Conservation (phyloP, 1,140 invertebrate species). For the Caenorhabditis tropicalis region DNA sequence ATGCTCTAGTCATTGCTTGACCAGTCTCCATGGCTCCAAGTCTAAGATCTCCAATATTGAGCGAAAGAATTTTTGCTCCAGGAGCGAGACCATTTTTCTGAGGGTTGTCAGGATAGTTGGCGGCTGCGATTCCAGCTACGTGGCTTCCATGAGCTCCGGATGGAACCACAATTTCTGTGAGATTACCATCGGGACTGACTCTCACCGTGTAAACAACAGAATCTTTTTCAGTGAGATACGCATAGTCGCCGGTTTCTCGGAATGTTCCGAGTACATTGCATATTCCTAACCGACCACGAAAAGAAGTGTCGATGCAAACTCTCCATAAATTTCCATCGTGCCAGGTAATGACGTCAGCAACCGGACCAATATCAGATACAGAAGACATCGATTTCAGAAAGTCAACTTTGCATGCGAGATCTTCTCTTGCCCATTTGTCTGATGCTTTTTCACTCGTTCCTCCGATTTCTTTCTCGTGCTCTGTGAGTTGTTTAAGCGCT, state of each 20-base stretch:
- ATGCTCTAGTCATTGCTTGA: conserved; percentile 84
- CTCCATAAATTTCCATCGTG: conserved; percentile 85
- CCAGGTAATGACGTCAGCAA: conserved; percentile 91
- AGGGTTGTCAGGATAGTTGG: conserved; percentile 86
- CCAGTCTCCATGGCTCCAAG: conserved; percentile 94
- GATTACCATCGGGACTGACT: conserved; percentile 77
- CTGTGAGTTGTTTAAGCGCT: conserved; percentile 67
- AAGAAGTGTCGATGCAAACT: conserved; percentile 86
- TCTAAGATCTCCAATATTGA: conserved; percentile 88
- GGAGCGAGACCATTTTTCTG: conserved; percentile 93
- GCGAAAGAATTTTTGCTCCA: conserved; percentile 86
- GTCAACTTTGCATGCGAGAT: conserved; percentile 86
- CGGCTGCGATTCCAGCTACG: conserved; percentile 92
- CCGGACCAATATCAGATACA: conserved; percentile 84
- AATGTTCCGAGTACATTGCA: conserved; percentile 86
- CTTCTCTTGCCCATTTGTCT: conserved; percentile 86
- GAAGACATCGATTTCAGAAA: conserved; percentile 84
- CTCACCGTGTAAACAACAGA: background rate
- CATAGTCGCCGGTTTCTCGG: conserved; percentile 82
- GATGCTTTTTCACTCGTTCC: conserved; percentile 73
- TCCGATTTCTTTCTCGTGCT: conserved; percentile 81
- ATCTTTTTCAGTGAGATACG: conserved; percentile 78
- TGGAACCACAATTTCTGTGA: conserved; percentile 89
- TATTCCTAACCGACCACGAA: conserved; percentile 81
- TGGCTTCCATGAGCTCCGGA: conserved; percentile 96